A percentile compares a stretch with the other conserved stretches of the same genome.
Conservation (phyloP, 2,888 invertebrate species). For the Sphinx pinastri region DNA sequence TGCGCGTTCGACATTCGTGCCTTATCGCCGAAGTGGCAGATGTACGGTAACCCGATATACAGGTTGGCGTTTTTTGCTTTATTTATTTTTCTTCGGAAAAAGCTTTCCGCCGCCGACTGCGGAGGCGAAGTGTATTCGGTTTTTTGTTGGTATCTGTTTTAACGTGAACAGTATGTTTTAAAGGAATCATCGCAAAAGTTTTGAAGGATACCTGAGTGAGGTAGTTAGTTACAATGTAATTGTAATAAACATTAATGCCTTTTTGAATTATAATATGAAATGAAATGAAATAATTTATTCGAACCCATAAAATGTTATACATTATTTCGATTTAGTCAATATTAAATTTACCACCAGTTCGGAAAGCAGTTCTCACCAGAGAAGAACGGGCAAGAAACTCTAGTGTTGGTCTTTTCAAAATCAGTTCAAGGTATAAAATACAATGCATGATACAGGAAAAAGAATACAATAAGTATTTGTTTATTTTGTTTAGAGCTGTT, state of each 20-base stretch:
- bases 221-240: background rate
- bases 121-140: slow-evolving; percentile 50
- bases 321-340: no score
- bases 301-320: no score
- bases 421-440: no score
- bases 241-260: background rate
- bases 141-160: slow-evolving; percentile 41
- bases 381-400: no score
- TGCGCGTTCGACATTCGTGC: slow-evolving; percentile 39
- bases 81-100: slow-evolving; percentile 42
- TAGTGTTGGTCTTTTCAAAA: no score
- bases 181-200: slow-evolving; percentile 21
- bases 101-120: slow-evolving; percentile 49
- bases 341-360: no score
- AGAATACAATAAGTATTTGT: no score
- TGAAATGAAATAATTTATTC: background rate
- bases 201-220: slow-evolving; percentile 16
- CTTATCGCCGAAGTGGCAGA: slow-evolving; percentile 47
- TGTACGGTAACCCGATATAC: slow-evolving; percentile 50
- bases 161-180: slow-evolving; percentile 37
- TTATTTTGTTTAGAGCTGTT: no score
- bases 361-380: no score
- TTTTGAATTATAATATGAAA: background rate
- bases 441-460: no score
- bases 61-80: slow-evolving; percentile 32